Conservation (phyloP, 2,113 vertebrate genomes). For the Emberiza fucata region DNA sequence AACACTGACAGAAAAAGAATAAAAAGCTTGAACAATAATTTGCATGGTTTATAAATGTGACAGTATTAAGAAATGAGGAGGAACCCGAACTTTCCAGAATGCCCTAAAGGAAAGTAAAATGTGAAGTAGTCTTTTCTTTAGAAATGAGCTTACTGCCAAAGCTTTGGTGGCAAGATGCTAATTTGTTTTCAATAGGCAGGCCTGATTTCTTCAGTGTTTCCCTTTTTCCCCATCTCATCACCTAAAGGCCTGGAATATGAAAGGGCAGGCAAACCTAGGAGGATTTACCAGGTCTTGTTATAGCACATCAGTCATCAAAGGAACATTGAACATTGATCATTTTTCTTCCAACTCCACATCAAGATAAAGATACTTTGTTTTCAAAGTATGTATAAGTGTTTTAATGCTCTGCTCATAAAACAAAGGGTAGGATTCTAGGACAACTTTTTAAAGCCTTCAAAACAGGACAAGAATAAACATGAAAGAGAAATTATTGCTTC, state of each 20-base stretch:
- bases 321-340: not conserved
- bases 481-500: not conserved
- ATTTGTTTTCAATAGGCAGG: not conserved
- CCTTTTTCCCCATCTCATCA: not conserved
- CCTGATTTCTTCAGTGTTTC: not conserved
- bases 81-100: not conserved
- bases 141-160: not conserved
- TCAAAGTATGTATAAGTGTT: not conserved
- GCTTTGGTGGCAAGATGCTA: not conserved
- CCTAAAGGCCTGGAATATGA: not conserved
- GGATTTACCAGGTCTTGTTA: not conserved
- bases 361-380: not conserved
- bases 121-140: not conserved
- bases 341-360: not conserved
- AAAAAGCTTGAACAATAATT: not conserved
- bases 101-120: not conserved
- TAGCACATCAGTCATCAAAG: not conserved
- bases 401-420: not conserved
- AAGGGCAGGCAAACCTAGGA: not conserved
- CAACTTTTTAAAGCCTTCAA: not conserved
- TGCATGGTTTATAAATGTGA: not conserved
- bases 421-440: not conserved
- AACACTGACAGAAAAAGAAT: not conserved
- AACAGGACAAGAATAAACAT: not conserved
- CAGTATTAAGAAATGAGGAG: not conserved